phyloP scores from a whole-genome alignment of 1,140 invertebrate species.

The Ostrea denselamellosa region DNA sequence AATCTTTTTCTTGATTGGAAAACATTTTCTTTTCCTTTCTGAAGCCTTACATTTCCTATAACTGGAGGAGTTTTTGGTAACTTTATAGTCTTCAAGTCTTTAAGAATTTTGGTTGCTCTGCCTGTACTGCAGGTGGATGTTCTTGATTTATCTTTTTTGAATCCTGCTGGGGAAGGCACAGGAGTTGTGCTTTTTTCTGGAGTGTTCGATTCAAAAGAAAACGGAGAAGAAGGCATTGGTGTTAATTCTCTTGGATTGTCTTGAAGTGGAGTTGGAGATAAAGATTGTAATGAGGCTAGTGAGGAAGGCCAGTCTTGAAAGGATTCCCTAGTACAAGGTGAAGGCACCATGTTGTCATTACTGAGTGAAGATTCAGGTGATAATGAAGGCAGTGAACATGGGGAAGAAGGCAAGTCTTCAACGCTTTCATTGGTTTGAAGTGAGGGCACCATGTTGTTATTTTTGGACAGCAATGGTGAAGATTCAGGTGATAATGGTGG shows the following conservation, averaged over 20 bases:
- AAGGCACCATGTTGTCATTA: too few species aligned
- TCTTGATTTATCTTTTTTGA: background rate
- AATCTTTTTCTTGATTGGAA: too few species aligned
- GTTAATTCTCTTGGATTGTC: background rate
- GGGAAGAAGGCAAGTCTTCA: too few species aligned
- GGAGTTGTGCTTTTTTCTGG: background rate
- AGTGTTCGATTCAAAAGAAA: too few species aligned
- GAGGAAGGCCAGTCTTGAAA: too few species aligned
- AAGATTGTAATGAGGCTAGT: too few species aligned
- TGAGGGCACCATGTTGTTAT: too few species aligned
- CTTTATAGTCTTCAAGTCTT: background rate
- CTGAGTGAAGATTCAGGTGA: too few species aligned
- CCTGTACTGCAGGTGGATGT: background rate
- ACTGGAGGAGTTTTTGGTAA: constrained; percentile 27
- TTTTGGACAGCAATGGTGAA: too few species aligned
- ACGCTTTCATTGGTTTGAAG: too few species aligned
- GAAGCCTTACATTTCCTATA: constrained; percentile 3
- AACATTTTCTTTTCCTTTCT: background rate
- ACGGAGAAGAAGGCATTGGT: background rate
- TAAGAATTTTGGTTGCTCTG: background rate
- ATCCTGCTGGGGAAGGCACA: background rate
- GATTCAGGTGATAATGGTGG: too few species aligned
- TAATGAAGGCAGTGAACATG: too few species aligned
- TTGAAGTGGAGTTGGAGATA: background rate
- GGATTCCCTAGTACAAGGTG: background rate